Conservation (phyloP, 1,140 invertebrate species). For the Ceratosolen solmsi region DNA sequence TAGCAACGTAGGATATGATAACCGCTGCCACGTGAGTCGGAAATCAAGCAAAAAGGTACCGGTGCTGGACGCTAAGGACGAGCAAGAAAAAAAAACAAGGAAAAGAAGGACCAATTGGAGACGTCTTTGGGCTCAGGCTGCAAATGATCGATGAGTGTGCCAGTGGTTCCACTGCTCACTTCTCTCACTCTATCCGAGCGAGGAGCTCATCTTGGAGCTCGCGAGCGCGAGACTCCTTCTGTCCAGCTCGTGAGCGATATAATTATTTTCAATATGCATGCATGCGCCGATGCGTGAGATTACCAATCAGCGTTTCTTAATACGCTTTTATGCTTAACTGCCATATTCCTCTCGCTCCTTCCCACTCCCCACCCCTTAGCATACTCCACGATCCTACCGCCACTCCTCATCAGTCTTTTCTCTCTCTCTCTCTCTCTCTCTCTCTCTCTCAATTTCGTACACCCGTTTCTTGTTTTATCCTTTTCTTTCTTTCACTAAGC, state of each 20-base stretch:
- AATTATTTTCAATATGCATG: conserved; percentile 70
- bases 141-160: conserved; percentile 72
- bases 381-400: too few relatives aligned
- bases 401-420: background rate
- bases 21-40: background rate
- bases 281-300: conserved; percentile 57
- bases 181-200: conserved; percentile 49
- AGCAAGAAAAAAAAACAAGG: conserved; percentile 44
- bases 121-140: conserved; percentile 60
- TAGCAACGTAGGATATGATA: background rate
- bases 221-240: conserved; percentile 22
- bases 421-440: background rate
- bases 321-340: conserved; percentile 16
- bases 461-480: background rate
- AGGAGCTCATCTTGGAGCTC: conserved; percentile 59
- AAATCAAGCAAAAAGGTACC: background rate
- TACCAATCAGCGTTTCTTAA: conserved; percentile 56
- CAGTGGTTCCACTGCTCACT: conserved; percentile 59
- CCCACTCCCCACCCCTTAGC: too few relatives aligned
- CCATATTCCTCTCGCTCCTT: background rate
- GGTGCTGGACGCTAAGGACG: conserved; percentile 29
- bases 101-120: conserved; percentile 49
- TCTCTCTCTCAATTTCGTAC: background rate
- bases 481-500: background rate
- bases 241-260: conserved; percentile 60